A percentile compares a stretch with the other conserved stretches of the same genome.
These are phyloP conservation scores for Ganaspis sp. DNA, from an alignment of 1,140 invertebrate genomes.

Conservation along the genomic window DNA sequence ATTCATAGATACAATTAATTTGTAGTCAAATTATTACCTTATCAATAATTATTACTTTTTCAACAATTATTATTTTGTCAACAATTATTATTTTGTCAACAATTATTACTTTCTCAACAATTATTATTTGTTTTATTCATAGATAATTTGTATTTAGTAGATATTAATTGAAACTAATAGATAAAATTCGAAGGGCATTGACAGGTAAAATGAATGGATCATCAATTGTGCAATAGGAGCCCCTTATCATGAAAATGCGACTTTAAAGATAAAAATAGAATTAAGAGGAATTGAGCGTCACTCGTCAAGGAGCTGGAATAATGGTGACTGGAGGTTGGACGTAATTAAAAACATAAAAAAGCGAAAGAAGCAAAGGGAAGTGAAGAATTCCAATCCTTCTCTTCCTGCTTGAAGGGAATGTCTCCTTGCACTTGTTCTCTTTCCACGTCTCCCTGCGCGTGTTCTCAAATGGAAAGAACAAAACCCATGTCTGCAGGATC, in stretches of 20 bases:
- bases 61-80: too few relatives aligned
- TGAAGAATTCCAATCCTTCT: slow-evolving; percentile 16
- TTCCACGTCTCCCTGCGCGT: background rate
- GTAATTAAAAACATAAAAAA: slow-evolving; percentile 21
- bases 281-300: background rate
- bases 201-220: too few relatives aligned
- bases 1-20: too few relatives aligned
- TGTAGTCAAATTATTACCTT: too few relatives aligned
- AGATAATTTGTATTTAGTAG: too few relatives aligned
- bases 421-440: background rate
- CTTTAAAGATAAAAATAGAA: background rate
- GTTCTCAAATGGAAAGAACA: slow-evolving; percentile 15
- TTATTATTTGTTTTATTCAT: too few relatives aligned
- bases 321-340: background rate
- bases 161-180: too few relatives aligned
- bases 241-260: background rate
- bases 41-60: too few relatives aligned
- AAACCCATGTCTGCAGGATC: slow-evolving; percentile 19
- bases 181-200: too few relatives aligned
- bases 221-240: too few relatives aligned
- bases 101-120: too few relatives aligned
- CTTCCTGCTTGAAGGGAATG: slow-evolving; percentile 24
- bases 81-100: too few relatives aligned
- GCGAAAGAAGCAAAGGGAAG: background rate
- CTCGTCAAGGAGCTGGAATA: background rate